Conservation (phyloP, 2,797 vertebrate genomes). For the Epinephelus malabaricus region DNA sequence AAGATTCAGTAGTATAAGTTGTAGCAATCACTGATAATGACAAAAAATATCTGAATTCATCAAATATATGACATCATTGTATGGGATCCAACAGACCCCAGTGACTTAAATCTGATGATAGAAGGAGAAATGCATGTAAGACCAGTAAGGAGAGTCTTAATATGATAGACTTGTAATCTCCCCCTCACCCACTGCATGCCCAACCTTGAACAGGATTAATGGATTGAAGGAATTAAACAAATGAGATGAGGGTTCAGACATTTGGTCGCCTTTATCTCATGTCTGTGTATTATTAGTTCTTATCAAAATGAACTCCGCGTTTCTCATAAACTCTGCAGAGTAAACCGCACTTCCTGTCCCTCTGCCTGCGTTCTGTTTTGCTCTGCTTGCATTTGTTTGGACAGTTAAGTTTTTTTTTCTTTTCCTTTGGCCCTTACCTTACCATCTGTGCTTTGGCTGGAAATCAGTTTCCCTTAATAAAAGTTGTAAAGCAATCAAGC, state of each 20-base stretch:
- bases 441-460: conserved; percentile 6
- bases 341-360: neutral
- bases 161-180: conserved; percentile 6
- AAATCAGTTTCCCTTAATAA: conserved; percentile 10
- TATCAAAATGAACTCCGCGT: conserved; percentile 24
- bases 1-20: too few species aligned
- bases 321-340: conserved; percentile 12
- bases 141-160: neutral
- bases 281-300: conserved; percentile 10
- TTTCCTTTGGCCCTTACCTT: neutral
- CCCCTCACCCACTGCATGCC: conserved; percentile 7
- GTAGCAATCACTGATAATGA: neutral
- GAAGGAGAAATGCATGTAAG: neutral
- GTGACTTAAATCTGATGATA: too few species aligned
- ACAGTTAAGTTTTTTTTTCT: neutral
- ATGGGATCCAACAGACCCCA: neutral
- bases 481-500: conserved; percentile 28
- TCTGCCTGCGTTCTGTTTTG: neutral
- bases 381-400: neutral
- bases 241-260: conserved; percentile 23
- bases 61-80: neutral
- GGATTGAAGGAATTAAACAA: conserved; percentile 35
- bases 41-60: too few species aligned
- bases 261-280: conserved; percentile 6
- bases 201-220: conserved; percentile 43